Percentiles rank a stretch among this genome's conserved stretches.
These are phyloP conservation scores for Apamea anceps DNA, from an alignment of 2,888 invertebrate species.

Conservation along the genomic window DNA sequence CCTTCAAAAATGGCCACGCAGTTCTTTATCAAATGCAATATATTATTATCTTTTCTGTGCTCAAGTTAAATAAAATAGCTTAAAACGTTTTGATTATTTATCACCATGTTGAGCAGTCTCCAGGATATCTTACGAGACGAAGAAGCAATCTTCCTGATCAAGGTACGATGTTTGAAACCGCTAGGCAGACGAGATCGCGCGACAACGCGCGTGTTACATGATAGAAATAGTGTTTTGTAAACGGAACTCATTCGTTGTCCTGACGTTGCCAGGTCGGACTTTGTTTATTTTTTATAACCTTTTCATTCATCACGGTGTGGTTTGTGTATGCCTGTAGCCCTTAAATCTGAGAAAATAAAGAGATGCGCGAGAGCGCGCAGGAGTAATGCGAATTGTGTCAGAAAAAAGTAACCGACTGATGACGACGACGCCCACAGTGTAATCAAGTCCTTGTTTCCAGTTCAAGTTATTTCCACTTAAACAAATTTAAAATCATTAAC, in stretches of 20 bases:
- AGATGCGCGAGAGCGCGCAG: not conserved
- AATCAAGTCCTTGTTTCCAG: not conserved
- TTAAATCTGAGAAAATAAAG: not conserved
- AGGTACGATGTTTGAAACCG: conserved; percentile 52
- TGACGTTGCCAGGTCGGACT: not conserved
- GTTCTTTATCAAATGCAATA: not conserved
- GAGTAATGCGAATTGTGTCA: not conserved
- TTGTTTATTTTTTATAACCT: conserved; percentile 22
- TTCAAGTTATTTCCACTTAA: not conserved
- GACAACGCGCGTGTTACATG: not conserved
- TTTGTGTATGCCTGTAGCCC: not conserved
- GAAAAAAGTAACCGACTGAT: not conserved
- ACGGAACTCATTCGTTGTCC: conserved; percentile 1
- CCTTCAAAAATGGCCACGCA: not conserved
- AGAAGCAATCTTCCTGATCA: conserved; percentile 59
- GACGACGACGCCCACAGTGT: not conserved
- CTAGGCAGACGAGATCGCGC: not conserved
- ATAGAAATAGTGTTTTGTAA: conserved; percentile 24
- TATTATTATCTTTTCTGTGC: not conserved
- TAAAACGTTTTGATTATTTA: conserved; percentile 13
- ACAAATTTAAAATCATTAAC: not conserved
- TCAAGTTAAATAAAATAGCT: not conserved
- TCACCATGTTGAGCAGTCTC: conserved; percentile 37
- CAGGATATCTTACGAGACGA: conserved; percentile 37
- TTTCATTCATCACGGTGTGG: not conserved